Conservation (phyloP, 1,140 invertebrate genomes). For the Bombus waltoni region DNA sequence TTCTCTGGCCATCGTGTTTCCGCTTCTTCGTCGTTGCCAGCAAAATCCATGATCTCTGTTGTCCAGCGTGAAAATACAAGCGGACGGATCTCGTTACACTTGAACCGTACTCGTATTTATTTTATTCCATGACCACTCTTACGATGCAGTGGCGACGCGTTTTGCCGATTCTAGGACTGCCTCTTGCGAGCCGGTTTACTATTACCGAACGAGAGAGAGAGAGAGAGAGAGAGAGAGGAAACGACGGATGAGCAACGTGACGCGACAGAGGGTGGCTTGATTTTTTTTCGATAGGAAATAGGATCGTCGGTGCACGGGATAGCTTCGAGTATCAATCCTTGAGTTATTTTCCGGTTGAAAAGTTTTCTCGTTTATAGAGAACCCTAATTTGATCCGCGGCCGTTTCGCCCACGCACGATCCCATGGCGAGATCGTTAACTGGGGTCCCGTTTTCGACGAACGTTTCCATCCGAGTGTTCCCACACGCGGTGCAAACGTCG, state of each 20-base stretch:
- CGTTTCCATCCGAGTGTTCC: conserved; percentile 5
- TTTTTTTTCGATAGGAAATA: conserved; percentile 22
- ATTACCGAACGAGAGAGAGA: conserved; percentile 1
- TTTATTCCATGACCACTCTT: background rate
- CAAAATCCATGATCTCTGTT: conserved; percentile 43
- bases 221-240: too few relatives aligned
- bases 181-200: background rate
- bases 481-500: background rate
- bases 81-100: conserved; percentile 54
- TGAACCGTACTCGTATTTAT: conserved; percentile 59
- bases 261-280: background rate
- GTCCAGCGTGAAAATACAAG: conserved; percentile 47
- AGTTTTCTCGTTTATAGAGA: conserved; percentile 45
- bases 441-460: background rate
- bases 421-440: conserved; percentile 6
- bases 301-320: background rate
- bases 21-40: background rate
- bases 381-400: conserved; percentile 27
- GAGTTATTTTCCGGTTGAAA: conserved; percentile 43
- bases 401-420: conserved; percentile 15
- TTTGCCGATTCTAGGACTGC: conserved; percentile 20
- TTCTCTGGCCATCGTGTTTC: background rate
- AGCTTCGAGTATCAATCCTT: conserved; percentile 34
- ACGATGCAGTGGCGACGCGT: background rate
- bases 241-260: background rate